Conservation (phyloP, 2,888 invertebrate species). For the Clusia tigrina region DNA sequence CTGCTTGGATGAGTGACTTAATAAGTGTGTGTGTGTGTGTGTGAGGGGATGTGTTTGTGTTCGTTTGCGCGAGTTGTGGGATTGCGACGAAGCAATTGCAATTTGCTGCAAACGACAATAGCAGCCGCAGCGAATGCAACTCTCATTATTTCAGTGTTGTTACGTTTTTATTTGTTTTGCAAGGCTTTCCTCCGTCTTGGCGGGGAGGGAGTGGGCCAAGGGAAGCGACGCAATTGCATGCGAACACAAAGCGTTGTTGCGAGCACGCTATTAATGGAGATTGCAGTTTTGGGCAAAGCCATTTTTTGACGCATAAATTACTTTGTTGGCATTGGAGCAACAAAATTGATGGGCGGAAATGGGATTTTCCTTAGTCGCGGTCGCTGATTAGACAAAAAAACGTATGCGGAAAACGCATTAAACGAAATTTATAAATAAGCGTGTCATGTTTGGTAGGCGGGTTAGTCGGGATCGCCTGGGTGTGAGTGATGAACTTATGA, state of each 20-base stretch:
- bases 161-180: background rate
- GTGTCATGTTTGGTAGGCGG: too few species aligned
- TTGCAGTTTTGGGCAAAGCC: background rate
- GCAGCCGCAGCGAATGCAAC: background rate
- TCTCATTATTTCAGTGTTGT: background rate
- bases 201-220: too few species aligned
- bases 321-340: background rate
- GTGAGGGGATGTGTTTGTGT: too few species aligned
- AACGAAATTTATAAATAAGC: background rate
- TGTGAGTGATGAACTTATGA: too few species aligned
- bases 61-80: background rate
- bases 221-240: too few species aligned
- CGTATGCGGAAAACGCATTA: background rate
- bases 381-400: background rate
- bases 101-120: background rate
- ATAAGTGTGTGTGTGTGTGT: too few species aligned
- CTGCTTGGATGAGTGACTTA: too few species aligned
- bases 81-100: background rate
- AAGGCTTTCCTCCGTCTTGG: too few species aligned
- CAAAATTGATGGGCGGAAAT: background rate
- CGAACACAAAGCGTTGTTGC: too few species aligned
- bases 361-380: background rate
- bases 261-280: constrained; percentile 1
- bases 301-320: constrained; percentile 3
- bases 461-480: too few species aligned